Base-by-base conservation (phyloP, 2,113 vertebrate genomes). In the Eleginops maclovinus region DNA sequence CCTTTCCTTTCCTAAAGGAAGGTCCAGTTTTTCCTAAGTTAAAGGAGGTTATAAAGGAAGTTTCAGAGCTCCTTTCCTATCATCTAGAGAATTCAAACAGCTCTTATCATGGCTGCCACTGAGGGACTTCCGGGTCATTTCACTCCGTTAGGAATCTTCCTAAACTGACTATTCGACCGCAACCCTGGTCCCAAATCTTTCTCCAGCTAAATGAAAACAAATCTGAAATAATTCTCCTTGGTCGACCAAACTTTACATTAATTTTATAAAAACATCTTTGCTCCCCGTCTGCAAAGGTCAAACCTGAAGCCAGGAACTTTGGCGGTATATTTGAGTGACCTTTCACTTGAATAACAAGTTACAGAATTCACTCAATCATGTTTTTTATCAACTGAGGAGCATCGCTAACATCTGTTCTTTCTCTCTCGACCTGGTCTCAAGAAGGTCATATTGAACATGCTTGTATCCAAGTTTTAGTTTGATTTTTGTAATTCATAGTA, bases 311-410 rank as follows among this genome's bases (percentile, higher is more conserved):
- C 19, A 61, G 24, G 44, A 60, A 61, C 15, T 8, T 36, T 7
- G 0, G 9, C 11, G 44, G 65, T 17, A 31, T 9, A 46, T 31
- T 22, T 69, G 41, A 22, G 55, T 44, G 74, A 77, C 66, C 66
- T 62, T 70, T 62, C 26, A n/a, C 8, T 61, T 31, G 47, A 53
- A 60, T 53, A 60, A 68, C 31, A 17, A 61, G 54, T 59, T 9
- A 13, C 17, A 51, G 2, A 61, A 53, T 56, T 61, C 8, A 14
- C 53, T 31, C 56, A 53, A 44, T 69, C 47, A 13, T n/a, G 53
- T 55, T 54, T 54, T 59, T 46, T 70, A 62, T 77, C 9, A 43
- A 36, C 75, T 22, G 13, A 53, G 14, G 47, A 24, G 56, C 49
- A 31, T 70, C 41, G 22, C 4, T 22, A 22, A 54, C 21, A 46